A percentile compares a stretch with the other conserved stretches of the same genome.
phyloP scores from a whole-genome alignment of 2,797 vertebrate species.

The Smutsia temminckii region DNA sequence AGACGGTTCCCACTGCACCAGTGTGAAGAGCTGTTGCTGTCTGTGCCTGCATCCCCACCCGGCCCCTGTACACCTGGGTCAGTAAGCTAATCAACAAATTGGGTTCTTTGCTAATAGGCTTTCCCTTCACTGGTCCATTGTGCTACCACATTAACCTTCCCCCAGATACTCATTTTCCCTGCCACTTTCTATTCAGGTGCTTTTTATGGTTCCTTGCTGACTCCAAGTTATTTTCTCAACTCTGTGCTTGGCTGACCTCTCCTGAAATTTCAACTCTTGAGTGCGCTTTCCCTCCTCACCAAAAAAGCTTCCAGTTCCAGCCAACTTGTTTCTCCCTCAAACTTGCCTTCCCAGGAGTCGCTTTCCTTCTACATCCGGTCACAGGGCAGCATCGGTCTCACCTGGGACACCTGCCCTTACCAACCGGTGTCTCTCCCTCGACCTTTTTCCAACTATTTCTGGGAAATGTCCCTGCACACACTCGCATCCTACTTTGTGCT shows the following conservation, averaged over 20 bases:
- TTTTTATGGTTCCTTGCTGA: not conserved
- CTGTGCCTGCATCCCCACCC: not conserved
- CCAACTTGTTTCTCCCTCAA: not conserved
- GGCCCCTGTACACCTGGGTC: not conserved
- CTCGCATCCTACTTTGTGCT: rapidly evolving
- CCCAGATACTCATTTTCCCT: not conserved
- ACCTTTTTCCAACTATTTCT: not conserved
- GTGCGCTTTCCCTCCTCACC: not conserved
- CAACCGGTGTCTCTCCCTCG: not conserved
- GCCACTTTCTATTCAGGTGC: not conserved
- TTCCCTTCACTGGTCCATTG: not conserved
- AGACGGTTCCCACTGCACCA: rapidly evolving
- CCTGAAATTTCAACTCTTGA: not conserved
- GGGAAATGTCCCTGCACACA: not conserved
- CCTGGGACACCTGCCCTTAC: not conserved
- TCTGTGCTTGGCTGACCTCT: not conserved
- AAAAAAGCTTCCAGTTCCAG: not conserved
- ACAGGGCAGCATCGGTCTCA: rapidly evolving
- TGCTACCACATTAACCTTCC: not conserved
- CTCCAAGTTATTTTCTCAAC: not conserved
- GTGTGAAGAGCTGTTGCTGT: rapidly evolving
- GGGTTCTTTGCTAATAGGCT: not conserved
- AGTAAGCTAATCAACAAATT: not conserved
- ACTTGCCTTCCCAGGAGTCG: not conserved
- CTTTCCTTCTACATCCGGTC: not conserved